These are phyloP conservation scores for Diacarnus erythraeanus DNA, from an alignment of 37 sponge, comb jelly and placozoan genomes.

Conservation along the genomic window DNA sequence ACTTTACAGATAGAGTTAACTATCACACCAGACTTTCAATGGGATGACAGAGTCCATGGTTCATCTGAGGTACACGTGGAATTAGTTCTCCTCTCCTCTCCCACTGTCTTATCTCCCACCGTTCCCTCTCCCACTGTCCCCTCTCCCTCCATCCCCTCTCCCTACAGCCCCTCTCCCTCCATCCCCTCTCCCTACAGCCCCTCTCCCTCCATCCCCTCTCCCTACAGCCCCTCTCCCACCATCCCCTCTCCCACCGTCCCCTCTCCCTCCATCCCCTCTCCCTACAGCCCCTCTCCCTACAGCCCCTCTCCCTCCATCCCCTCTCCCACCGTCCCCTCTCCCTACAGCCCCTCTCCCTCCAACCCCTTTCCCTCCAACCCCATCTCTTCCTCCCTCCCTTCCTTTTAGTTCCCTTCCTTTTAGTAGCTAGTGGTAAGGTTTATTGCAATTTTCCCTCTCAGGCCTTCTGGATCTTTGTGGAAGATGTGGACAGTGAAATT, in stretches of 20 bases:
- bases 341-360: background rate
- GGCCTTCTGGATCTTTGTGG: slow-evolving; percentile 98
- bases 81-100: background rate
- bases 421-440: background rate
- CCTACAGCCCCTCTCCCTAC: background rate
- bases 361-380: background rate
- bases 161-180: background rate
- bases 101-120: background rate
- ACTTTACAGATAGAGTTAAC: slow-evolving; percentile 96
- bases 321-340: background rate
- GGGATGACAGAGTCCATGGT: slow-evolving; percentile 99
- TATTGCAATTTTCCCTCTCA: slow-evolving; percentile 10
- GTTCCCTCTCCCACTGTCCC: background rate
- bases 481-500: slow-evolving; percentile 97
- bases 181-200: background rate
- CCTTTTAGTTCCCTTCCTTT: background rate
- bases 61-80: slow-evolving; percentile 64
- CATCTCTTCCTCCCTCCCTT: background rate
- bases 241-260: too few relatives aligned
- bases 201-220: background rate
- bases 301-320: background rate
- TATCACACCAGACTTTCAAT: slow-evolving; percentile 99
- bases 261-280: too few relatives aligned
- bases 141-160: background rate
- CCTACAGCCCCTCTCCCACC: background rate